phyloP scores from a whole-genome alignment of 2,888 invertebrate genomes.

The Gymnoscelis rufifasciata region DNA sequence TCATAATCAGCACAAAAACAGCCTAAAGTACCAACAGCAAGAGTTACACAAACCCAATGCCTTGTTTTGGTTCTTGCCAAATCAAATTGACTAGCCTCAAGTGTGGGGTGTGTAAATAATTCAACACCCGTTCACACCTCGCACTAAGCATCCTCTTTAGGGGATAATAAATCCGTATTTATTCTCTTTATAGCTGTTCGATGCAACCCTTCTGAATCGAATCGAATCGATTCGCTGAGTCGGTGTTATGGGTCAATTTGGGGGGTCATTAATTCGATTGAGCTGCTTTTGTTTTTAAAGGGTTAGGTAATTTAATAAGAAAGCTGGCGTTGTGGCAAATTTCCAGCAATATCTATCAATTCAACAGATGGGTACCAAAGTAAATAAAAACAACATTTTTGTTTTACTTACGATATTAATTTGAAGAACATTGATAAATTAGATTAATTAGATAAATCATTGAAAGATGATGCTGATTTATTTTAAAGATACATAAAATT shows the following conservation, averaged over 20 bases:
- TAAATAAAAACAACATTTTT: too few relatives aligned
- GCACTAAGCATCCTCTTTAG: constrained; percentile 68
- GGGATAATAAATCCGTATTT: constrained; percentile 79
- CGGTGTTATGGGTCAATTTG: constrained; percentile 23
- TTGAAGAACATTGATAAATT: too few relatives aligned
- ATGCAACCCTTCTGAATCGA: constrained; percentile 61
- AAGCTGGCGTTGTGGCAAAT: background rate
- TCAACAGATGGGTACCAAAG: too few relatives aligned
- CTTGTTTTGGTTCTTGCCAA: constrained; percentile 65
- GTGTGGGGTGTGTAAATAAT: constrained; percentile 67
- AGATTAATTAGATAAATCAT: too few relatives aligned
- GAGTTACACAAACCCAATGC: constrained; percentile 21
- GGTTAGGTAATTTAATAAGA: background rate
- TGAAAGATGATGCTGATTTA: too few relatives aligned
- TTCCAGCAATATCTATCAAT: too few relatives aligned
- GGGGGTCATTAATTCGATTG: constrained; percentile 4
- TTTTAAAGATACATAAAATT: too few relatives aligned
- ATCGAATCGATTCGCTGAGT: constrained; percentile 66
- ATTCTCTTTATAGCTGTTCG: constrained; percentile 67
- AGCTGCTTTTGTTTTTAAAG: constrained; percentile 2
- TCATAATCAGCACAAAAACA: too few relatives aligned
- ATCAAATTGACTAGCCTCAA: constrained; percentile 69
- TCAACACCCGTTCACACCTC: constrained; percentile 72
- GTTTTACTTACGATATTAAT: too few relatives aligned
- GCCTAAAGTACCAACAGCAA: background rate